Base-by-base conservation (phyloP, 2,113 vertebrate genomes). In the Donacobius atricapilla region DNA sequence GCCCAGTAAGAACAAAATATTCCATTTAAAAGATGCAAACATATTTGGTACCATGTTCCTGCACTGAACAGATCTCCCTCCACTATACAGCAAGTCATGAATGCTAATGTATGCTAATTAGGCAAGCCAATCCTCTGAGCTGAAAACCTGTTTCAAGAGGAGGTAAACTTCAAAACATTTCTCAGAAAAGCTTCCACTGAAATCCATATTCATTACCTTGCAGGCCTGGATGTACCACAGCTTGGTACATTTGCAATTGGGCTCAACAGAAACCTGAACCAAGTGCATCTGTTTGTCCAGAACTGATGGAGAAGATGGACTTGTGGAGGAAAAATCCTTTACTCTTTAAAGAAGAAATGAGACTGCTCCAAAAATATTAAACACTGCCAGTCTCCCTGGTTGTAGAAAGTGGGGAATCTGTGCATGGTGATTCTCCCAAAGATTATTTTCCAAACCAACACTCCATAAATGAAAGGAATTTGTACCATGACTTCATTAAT, bases 41-140 rank as follows among this genome's bases (percentile, higher is more conserved):
- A 21, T 11, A 79, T 76, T 92, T 72, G 45, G 19, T n/a, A 28
- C 1, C 9, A n/a, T 18, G 48, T 53, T 83, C 54, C 42, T 28
- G 75, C 70, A 47, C 51, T 45, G 91, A 94, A 85, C 22, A 47
- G 60, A 76, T 53, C 75, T 66, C 82, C 53, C 60, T 58, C 70
- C 35, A 79, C 63, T 15, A 12, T 3, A 51, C 31, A 73, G 37
- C 37, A 45, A 56, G 53, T 70, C 51, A 53, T 33, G 42, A 58
- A 96, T 89, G 89, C 71, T 90, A 95, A 86, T 73, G 21, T 48
- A 95, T 89, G 85, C 88, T 63, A 92, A 94, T 77, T 90, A 61
- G 83, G 64, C 21, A 53, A 72, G 50, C 88, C 91, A 77, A 84
- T 63, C 83, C 78, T 88, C 45, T 25, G 81, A 87, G 81, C 77